Base-by-base conservation (phyloP, 2,888 invertebrate genomes). In the Drosophila cognata region DNA sequence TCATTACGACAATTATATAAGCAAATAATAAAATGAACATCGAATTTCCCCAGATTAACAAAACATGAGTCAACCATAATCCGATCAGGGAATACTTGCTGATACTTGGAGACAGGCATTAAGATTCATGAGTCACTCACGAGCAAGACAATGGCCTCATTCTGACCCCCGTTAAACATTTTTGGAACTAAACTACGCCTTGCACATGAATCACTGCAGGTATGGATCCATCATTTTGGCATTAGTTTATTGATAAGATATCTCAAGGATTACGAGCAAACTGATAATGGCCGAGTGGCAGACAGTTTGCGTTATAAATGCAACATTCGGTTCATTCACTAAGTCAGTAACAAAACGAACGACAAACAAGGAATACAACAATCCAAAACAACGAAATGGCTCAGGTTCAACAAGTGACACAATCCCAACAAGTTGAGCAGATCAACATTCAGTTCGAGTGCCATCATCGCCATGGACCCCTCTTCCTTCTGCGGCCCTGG, bases 381-480 rank as follows among this genome's bases (percentile, higher is more conserved):
- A 38, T 18, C 13, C 31, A 51, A 18, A 29, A 28, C n/a, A 25
- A 51, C 55, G 36, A 70, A 13, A 83, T 89, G 79, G 58, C 79
- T 18, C 73, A 75, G 43, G 65, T 82, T 8, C 83, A 88, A 35
- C 72, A 68, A 31, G 69, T 90, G 16, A 16, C 16, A 1, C 46
- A 8, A 16, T 7, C 46, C 18, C 5, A 79, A 86, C 58, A 70
- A 38, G 68, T 84, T 6, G 82, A 89, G 43, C 78, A 71, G 36
- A 70, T 91, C 6, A 79, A 86, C 59, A 67, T 90, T 11, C 62
- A 76, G 28, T 79, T 73, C 71, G 88, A 91, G 36, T 91, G 90
- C 73, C 63, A 80, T 51, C 91, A 91, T 66, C 80, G 82, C 0
- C 83, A 64, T 16, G 82, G 85, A 25, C 66, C 74, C 3, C 46